A percentile compares a stretch with the other conserved stretches of the same genome.
Conservation (phyloP, 2,113 vertebrate genomes). For the Semicossyphus pulcher region DNA sequence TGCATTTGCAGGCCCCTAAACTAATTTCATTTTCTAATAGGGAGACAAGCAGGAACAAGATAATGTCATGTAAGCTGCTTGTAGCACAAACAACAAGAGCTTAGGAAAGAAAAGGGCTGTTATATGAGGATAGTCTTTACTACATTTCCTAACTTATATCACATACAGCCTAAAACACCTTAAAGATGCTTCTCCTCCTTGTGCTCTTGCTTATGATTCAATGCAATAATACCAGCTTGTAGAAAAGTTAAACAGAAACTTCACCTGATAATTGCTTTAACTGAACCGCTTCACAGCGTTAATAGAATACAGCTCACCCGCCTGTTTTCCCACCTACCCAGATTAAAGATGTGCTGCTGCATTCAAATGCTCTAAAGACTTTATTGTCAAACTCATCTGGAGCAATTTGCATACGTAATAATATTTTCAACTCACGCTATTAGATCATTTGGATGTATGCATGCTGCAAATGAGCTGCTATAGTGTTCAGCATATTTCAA, state of each 20-base stretch:
- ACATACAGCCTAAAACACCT: not conserved
- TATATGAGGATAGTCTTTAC: not conserved
- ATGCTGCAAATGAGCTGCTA: not conserved
- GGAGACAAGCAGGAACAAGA: constrained; percentile 62
- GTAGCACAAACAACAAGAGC: constrained; percentile 22
- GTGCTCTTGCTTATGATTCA: not conserved
- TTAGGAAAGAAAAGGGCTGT: constrained; percentile 2
- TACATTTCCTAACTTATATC: no score
- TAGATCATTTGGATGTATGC: not conserved
- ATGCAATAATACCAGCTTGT: not conserved
- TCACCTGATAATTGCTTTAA: not conserved
- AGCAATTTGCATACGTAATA: constrained; percentile 16
- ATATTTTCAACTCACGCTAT: not conserved
- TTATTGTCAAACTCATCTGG: not conserved
- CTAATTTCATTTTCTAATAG: constrained; percentile 71
- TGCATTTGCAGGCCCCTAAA: constrained; percentile 70
- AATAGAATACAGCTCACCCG: not conserved
- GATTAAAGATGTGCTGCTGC: not conserved
- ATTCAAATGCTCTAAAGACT: not conserved
- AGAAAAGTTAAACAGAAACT: not conserved
- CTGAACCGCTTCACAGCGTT: not conserved
- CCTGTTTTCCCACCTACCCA: not conserved
- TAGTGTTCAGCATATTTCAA: not conserved
- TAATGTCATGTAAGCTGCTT: constrained; percentile 53
- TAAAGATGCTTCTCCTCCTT: not conserved